Evolutionary conservation across 1,140 invertebrate genomes (phyloP), one percentile per base, ranked within the genome.

Genomic region (Lanistes nyassanus): DNA sequence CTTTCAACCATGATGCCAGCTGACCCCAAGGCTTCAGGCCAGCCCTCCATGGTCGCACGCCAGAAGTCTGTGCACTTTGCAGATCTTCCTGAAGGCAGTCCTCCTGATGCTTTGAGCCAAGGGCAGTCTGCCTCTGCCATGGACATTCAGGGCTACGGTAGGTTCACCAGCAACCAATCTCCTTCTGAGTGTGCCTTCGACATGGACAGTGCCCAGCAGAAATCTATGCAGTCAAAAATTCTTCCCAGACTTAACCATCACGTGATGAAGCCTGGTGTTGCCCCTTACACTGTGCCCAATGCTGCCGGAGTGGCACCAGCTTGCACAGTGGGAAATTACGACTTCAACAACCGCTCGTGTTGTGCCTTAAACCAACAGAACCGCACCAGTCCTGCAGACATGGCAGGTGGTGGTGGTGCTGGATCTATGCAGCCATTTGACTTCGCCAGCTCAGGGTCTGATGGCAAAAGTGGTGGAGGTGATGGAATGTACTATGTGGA

Each of bases 201-300:
- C 5, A 36, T 62, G 65, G 76, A 74, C 56, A 37, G 37, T 42
- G 56, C 64, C 16, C 75, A 76, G 67, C 67, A 53, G 37, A 69
- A 76, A 26, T 66, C 72, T n/a, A 75, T 69, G 76, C 65, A 76
- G 77, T 84, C 84, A 29, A 84, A 85, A 75, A 86, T 86, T 26
- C 74, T 86, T 74, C 83, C 84, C 16, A 76, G 83, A 9, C 75
- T 83, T 11, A 82, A 79, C 21, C 83, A 81, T 42, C 78, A 69
- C 79, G 65, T 77, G 67, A 81, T 83, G 73, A 85, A 85, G 76
- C 79, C 83, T 34, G 85, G 84, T 53, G 81, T 84, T 19, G 86
- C 85, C n/a, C 86, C 86, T 0, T 87, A 87, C 72, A 87, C 83
- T 60, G 83, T 87, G 56, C 85, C 85, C 58, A 82, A 80, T 67